Evolutionary conservation across 2,113 vertebrate species (phyloP), one percentile per base, ranked within the genome.

Genomic region (Anhinga anhinga): DNA sequence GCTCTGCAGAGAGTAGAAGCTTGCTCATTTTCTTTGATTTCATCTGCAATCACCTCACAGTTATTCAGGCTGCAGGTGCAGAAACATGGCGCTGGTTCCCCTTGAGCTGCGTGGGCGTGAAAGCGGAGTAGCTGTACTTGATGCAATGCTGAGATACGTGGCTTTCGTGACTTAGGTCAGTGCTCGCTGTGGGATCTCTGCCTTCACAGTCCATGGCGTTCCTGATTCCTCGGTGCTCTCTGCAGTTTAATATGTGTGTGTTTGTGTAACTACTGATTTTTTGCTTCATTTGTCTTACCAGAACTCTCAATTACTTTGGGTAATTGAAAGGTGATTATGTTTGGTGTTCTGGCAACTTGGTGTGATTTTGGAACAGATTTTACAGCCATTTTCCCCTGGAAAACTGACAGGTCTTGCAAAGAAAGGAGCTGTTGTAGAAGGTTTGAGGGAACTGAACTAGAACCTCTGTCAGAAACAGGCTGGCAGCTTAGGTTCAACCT

Each of bases 1-100:
- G 90, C 94, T 92, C 96, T 93, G 79, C 88, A 92, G 92, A 93
- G 93, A 74, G 88, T 49, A 78, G 83, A 94, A 96, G 88, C 80
- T 86, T 92, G 59, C 77, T 90, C 23, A 3, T 92, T 92, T 95
- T 90, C 92, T 83, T 90, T 86, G 86, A 90, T 96, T 93, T 86
- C 93, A 91, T 71, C 88, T 90, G 76, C 88, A 92, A 80, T 94
- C 92, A 87, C 89, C 95, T 94, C 92, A 45, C 77, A 82, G 85
- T 79, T 61, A 58, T 26, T 53, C 71, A 70, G 81, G 71, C 92
- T 94, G 95, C 89, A 95, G 92, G 95, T 89, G 95, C 85, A 76
- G 79, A 50, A 80, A n/a, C 69, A 32, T 5, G 27, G 91, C 88
- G 56, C 91, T 55, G 69, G 69, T 45, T 88, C 73, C 72, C 50